These are phyloP conservation scores for Sarcoramphus papa DNA, from an alignment of 2,797 vertebrate species.

Conservation along the genomic window DNA sequence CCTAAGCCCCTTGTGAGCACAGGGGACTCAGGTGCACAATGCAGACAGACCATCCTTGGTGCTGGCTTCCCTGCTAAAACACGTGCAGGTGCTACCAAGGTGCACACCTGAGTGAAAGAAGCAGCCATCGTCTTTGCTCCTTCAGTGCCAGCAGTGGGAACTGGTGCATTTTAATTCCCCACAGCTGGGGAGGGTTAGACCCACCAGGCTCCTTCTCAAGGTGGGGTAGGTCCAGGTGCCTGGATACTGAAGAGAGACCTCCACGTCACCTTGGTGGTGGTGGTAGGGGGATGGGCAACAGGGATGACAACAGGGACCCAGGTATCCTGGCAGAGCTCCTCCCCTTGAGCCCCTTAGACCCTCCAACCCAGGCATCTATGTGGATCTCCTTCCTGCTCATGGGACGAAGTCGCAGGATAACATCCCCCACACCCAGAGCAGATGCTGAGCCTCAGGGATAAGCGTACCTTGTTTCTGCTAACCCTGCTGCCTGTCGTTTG, in stretches of 20 bases:
- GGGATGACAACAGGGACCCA: neutral
- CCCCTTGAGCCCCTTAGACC: neutral
- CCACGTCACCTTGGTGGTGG: neutral
- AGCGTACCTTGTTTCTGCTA: neutral
- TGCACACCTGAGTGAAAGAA: neutral
- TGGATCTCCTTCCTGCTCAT: neutral
- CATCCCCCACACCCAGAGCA: neutral
- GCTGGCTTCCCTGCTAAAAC: neutral
- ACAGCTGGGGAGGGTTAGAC: neutral
- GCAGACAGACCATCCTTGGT: neutral
- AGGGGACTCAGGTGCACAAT: neutral
- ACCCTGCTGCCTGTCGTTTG: too few relatives aligned
- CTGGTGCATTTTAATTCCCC: neutral
- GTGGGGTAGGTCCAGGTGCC: neutral
- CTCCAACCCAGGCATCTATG: neutral
- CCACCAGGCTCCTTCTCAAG: neutral
- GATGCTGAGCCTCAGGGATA: neutral
- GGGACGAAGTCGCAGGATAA: neutral
- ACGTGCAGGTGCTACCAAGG: neutral
- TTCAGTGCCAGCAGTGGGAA: rapidly evolving
- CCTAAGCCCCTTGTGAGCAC: rapidly evolving
- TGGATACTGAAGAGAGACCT: neutral
- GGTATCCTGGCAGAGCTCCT: neutral
- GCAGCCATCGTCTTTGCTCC: neutral
- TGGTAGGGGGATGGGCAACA: neutral